These are phyloP conservation scores for Schizopygopsis pylzovi DNA, from an alignment of 2,797 vertebrate species.

Conservation along the genomic window DNA sequence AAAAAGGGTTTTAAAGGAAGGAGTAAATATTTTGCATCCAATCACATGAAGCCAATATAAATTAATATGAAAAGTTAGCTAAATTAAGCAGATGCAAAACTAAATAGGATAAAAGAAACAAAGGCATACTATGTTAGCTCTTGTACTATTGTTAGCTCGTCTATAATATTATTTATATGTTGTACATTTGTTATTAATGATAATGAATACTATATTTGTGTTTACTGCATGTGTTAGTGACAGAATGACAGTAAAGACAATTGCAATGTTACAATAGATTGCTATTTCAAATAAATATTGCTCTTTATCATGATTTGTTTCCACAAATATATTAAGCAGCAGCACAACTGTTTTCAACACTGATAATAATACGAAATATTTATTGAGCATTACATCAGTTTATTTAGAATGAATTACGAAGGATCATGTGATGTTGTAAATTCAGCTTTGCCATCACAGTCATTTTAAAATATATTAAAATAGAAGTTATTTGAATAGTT, in stretches of 20 bases:
- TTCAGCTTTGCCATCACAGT: not conserved
- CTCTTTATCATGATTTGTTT: too few species aligned
- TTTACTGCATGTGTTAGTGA: not conserved
- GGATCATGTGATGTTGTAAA: too few species aligned
- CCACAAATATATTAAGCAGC: too few species aligned
- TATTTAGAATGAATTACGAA: not conserved
- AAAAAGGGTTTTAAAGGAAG: not conserved
- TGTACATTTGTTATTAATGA: not conserved
- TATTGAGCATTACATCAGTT: not conserved
- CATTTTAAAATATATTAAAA: not conserved
- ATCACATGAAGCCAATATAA: not conserved
- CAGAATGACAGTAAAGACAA: not conserved
- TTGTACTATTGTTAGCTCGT: not conserved
- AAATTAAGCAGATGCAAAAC: slow-evolving; percentile 1
- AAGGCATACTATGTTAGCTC: not conserved
- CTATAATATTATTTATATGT: not conserved
- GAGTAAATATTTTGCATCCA: not conserved
- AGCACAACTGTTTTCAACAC: not conserved
- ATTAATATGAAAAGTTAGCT: not conserved
- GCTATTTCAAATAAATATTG: not conserved
- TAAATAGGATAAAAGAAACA: not conserved
- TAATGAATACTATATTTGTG: not conserved
- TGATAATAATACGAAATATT: not conserved
- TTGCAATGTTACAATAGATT: not conserved
- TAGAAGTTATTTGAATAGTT: not conserved